phyloP scores from a whole-genome alignment of 1,140 invertebrate genomes.

The Diachasmimorpha longicaudata region DNA sequence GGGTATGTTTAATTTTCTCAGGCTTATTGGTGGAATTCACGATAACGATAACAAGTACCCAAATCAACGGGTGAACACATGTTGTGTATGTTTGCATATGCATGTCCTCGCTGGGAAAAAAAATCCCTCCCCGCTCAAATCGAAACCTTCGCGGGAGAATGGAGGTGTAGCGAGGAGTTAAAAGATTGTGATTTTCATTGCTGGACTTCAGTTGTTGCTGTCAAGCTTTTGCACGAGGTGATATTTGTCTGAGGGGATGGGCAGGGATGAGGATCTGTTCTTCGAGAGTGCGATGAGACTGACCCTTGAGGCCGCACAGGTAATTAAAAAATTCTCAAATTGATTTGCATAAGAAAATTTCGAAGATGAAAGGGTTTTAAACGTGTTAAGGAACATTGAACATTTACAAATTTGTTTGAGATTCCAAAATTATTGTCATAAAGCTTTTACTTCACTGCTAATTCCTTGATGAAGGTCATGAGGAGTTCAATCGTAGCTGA shows the following conservation, averaged over 20 bases:
- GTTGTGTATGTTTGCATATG: not conserved
- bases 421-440: too few relatives aligned
- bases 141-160: slow-evolving; percentile 30
- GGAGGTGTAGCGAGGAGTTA: slow-evolving; percentile 1
- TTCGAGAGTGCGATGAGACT: slow-evolving; percentile 62
- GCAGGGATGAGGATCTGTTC: slow-evolving; percentile 53
- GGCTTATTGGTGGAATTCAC: too few relatives aligned
- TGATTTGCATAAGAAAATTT: slow-evolving; percentile 2
- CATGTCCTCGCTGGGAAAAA: not conserved
- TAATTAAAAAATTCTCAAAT: slow-evolving; percentile 38
- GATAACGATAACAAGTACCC: too few relatives aligned
- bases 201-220: not conserved
- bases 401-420: too few relatives aligned
- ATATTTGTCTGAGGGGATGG: not conserved
- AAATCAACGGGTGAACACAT: too few relatives aligned
- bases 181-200: not conserved
- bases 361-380: too few relatives aligned
- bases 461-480: slow-evolving; percentile 60
- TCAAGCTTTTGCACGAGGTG: not conserved
- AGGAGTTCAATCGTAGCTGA: slow-evolving; percentile 63
- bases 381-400: too few relatives aligned
- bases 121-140: not conserved
- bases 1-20: not conserved
- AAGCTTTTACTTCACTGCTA: too few relatives aligned
- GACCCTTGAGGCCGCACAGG: slow-evolving; percentile 62